Evolutionary conservation across 2,113 vertebrate species (phyloP), one percentile per base, ranked within the genome.

Genomic region (Prunella himalayana): DNA sequence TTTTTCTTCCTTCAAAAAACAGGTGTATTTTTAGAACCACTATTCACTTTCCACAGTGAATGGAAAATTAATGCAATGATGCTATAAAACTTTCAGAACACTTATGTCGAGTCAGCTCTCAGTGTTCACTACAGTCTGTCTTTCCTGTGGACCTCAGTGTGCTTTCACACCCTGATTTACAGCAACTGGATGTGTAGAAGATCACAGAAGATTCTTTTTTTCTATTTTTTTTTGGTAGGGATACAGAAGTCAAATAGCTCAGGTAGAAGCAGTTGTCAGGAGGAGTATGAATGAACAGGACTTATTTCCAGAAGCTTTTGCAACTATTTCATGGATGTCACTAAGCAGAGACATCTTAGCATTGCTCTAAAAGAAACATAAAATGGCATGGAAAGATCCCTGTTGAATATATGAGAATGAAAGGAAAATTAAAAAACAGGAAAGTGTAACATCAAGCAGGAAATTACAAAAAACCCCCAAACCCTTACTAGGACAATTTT

Each of bases 1-100:
- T 84, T 41, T 20, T 61, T 11, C 9, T 8, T 25, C 57, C 71
- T 73, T 70, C 51, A 90, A 69, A 91, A 87, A 75, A 16, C 64
- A 42, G 81, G 51, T 77, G 60, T 47, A 45, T 83, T 86, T 82
- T 77, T 78, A 88, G 88, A 94, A 84, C 16, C 87, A 84, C 78
- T 94, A 75, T 82, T 95, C 90, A 86, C n/a, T 94, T 86, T 81
- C 79, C 69, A 82, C 17, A 47, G 28, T 64, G 57, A 91, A 77
- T 76, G 21, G 39, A 93, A 97, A 97, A 90, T 77, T 68, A 97
- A 57, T 80, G 63, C 85, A 96, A 82, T 53, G 53, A 78, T 90
- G 53, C 65, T 75, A 64, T 78, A 76, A 92, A 81, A 53, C 60
- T 65, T 77, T 86, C 79, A 91, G 83, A 94, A 83, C 15, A 80